Evolutionary conservation across 2,888 invertebrate genomes (phyloP).

Genomic region (Troides aeacus): DNA sequence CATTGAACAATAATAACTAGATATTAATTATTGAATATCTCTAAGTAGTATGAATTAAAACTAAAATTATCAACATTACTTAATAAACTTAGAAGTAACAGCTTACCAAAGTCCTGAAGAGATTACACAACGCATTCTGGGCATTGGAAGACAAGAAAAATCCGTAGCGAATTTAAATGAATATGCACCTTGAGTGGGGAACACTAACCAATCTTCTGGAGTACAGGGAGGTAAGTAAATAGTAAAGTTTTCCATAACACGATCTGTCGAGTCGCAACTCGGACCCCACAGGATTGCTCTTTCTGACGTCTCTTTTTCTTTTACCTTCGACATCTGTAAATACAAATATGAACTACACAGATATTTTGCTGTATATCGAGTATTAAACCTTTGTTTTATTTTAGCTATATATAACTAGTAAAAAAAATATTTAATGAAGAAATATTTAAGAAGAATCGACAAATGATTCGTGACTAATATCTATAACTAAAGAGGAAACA

Average conservation of each 20-base stretch:
- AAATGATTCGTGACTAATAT: not conserved
- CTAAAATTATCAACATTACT: too few species aligned
- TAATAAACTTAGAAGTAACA: not conserved
- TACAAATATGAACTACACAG: not conserved
- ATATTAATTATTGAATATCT: too few species aligned
- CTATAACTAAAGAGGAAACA: not conserved
- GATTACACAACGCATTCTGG: constrained; percentile 42
- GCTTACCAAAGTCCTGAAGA: constrained; percentile 45
- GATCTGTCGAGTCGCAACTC: constrained; percentile 45
- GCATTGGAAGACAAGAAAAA: constrained; percentile 43
- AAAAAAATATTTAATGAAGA: too few species aligned
- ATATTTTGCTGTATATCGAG: not conserved
- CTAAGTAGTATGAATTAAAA: too few species aligned
- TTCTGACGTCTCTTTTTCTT: constrained; percentile 33
- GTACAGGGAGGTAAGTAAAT: constrained; percentile 40
- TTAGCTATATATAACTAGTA: too few species aligned
- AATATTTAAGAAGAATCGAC: too few species aligned
- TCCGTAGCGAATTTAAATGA: constrained; percentile 37
- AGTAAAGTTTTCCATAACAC: constrained; percentile 38
- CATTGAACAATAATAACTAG: too few species aligned
- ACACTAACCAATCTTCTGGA: constrained; percentile 45
- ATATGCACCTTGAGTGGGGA: constrained; percentile 44
- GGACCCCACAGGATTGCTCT: constrained; percentile 47
- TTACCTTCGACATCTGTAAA: constrained; percentile 31
- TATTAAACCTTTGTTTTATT: too few species aligned